Base-by-base conservation (phyloP, 1,140 invertebrate genomes). In the Drosophila oshimai region DNA sequence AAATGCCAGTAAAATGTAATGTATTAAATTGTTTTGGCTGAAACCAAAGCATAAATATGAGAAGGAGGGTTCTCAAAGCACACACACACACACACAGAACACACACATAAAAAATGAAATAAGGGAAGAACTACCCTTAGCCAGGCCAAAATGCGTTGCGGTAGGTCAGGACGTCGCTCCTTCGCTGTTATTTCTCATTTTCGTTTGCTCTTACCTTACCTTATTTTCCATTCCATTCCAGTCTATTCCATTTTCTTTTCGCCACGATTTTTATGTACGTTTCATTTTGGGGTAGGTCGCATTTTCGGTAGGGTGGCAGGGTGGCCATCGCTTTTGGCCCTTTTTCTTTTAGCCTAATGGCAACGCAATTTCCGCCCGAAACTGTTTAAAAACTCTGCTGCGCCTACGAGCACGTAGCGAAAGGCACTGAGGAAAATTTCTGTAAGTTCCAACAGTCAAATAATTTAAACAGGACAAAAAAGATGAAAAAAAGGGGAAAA, bases 1-100 rank as follows among this genome's bases (percentile, higher is more conserved):
- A 72, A 87, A 80, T 67, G 79, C 74, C 79, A 55, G 70, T 50
- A 53, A 57, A 55, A 76, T 86, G 80, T 86, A 84, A 84, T 86
- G 67, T 86, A 86, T 86, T 84, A 87, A 84, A 84, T 86, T 84
- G 79, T 84, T 84, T 83, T 81, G 74, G 53, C 53, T 58, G 49
- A 46, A 57, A 49, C 65, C 49, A 54, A 57, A 57, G 58, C 34
- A 67, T 65, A 67, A 67, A 67, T 65, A 67, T 50, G 28, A 24
- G 60, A 17, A 12, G 49, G 33, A 6, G n/a, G 24, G 6, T n/a
- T n/a, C 42, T 28, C 57, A 22, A 60, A 55, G 37, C 31, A 26
- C 12, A 20, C 22, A 47, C 17, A 47, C 13, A 10, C 12, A 57
- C 22, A 50, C 13, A 28, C 3, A 28, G n/a, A n/a, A n/a, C 22